These are phyloP conservation scores for Scaptomyza flava DNA, from an alignment of 2,888 invertebrate genomes.

Conservation along the genomic window DNA sequence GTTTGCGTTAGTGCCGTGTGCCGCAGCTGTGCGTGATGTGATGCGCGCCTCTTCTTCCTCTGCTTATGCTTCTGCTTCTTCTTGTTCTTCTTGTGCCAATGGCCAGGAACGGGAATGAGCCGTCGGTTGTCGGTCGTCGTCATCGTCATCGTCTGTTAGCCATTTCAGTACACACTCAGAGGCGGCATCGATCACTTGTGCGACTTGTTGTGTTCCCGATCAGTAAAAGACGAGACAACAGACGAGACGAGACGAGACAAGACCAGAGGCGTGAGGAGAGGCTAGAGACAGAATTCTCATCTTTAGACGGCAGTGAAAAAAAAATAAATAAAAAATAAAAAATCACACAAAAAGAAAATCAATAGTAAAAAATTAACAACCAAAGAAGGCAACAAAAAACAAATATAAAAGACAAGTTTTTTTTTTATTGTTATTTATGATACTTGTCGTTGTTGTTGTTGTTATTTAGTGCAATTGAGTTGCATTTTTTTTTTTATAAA, in stretches of 20 bases:
- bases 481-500: constrained; percentile 37
- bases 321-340: too few species aligned
- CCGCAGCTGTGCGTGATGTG: constrained; percentile 48
- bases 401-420: constrained; percentile 31
- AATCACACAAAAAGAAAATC: constrained; percentile 19
- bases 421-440: constrained; percentile 40
- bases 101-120: constrained; percentile 52
- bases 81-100: constrained; percentile 6
- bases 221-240: constrained; percentile 30
- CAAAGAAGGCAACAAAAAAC: constrained; percentile 31
- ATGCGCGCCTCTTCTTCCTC: constrained; percentile 12
- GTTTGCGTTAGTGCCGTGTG: constrained; percentile 48
- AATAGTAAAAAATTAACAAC: constrained; percentile 33
- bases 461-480: constrained; percentile 40
- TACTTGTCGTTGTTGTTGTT: constrained; percentile 31
- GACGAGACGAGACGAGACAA: constrained; percentile 22
- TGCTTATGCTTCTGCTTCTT: neutral
- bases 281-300: constrained; percentile 41
- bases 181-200: constrained; percentile 83
- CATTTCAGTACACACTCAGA: constrained; percentile 82
- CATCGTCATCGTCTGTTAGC: constrained; percentile 43
- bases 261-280: constrained; percentile 25
- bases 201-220: constrained; percentile 70
- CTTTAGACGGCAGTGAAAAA: constrained; percentile 16
- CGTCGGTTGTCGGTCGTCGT: constrained; percentile 18